Evolutionary conservation across 2,113 vertebrate genomes (phyloP), one percentile per base, ranked within the genome.

Genomic region (Takifugu flavidus): DNA sequence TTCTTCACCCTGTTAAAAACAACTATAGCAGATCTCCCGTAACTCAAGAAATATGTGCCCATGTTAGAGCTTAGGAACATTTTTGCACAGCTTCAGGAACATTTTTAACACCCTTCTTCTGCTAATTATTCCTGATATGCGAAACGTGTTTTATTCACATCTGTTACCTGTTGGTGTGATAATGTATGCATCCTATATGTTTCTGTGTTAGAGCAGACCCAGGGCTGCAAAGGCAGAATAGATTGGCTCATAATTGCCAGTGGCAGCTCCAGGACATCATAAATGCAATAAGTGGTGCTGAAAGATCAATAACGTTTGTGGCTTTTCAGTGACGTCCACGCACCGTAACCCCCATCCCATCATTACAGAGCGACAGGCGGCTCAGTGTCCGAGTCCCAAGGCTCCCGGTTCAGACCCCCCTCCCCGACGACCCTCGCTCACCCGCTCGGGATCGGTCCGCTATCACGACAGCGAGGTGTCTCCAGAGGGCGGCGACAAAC

Each of bases 401-500:
- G 67, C 72, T 53, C 67, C 80, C 71, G 85, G 74, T 70, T 79
- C 88, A 10, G 87, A 89, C 20, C 70, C 77, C 47, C 79, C 80
- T 52, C 76, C 73, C 8, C 76, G 65, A 34, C 87, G 81, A 80
- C 73, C 82, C 34, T 75, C 82, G 29, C 84, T 89, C 65, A 90
- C 90, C 31, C 90, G 91, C 61, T 90, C 89, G 1, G 90, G 89
- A 43, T 82, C 84, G 0, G 50, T 79, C n/a, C 87, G 89, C 50
- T 86, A 82, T 61, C 80, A 85, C 44, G 90, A 90, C 31, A 78
- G 87, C 14, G 91, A 91, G 70, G 69, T 88, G 0, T 83, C 80
- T 60, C 89, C 91, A 25, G 93, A 94, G 68, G 85, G 84, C 74
- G 83, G 79, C 15, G 94, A 97, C 82, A 99, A 99, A 72, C 97